Conservation (phyloP, 2,113 vertebrate genomes). For the Prochilodus magdalenae region DNA sequence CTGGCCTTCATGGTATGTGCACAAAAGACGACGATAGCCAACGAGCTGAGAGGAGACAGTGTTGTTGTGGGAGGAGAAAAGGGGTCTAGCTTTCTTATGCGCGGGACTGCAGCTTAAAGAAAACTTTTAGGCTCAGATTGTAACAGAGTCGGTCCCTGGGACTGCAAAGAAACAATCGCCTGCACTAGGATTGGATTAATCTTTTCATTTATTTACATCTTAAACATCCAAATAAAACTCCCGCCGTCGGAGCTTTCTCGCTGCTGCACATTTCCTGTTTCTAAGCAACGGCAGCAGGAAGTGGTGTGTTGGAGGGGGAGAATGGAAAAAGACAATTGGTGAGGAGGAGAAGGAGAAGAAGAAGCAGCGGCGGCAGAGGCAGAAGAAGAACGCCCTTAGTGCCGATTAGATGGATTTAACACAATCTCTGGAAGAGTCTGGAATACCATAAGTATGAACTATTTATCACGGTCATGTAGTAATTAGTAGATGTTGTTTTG, state of each 20-base stretch:
- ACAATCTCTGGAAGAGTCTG: background rate
- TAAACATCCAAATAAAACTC: background rate
- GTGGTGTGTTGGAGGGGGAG: constrained; percentile 66
- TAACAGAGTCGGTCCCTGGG: background rate
- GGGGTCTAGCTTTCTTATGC: background rate
- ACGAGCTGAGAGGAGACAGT: background rate
- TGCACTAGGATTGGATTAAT: no score
- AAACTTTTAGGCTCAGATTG: no score
- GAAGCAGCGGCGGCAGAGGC: no score
- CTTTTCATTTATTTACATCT: no score
- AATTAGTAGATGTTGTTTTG: background rate
- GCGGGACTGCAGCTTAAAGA: background rate
- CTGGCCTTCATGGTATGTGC: background rate
- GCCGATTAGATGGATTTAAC: constrained; percentile 33
- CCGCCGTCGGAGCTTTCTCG: constrained; percentile 66
- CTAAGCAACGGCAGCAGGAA: constrained; percentile 78
- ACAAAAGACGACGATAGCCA: background rate
- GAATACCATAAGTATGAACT: constrained; percentile 36
- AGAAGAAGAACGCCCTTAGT: constrained; percentile 55
- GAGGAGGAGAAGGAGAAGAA: constrained; percentile 54
- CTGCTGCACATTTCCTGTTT: constrained; percentile 82
- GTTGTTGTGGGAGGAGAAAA: constrained; percentile 35
- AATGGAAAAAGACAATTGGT: constrained; percentile 49
- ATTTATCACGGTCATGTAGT: background rate
- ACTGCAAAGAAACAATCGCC: no score